phyloP scores from a whole-genome alignment of 2,888 invertebrate genomes.

The Mystacides longicornis region DNA sequence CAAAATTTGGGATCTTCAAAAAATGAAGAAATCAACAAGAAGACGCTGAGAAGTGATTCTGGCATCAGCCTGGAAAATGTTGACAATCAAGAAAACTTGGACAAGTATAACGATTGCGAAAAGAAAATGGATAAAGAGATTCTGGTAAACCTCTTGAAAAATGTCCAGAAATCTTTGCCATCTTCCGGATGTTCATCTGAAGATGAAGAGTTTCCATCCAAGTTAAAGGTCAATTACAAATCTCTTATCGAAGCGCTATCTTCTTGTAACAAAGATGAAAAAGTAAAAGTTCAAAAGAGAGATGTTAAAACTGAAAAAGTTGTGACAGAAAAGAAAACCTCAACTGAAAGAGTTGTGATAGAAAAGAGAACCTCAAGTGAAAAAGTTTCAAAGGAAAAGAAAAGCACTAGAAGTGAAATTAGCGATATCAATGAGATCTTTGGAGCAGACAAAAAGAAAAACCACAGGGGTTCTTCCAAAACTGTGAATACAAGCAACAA shows the following conservation, averaged over 20 bases:
- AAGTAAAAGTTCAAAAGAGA: too few species aligned
- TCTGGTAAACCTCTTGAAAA: constrained; percentile 4
- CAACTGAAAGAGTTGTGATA: background rate
- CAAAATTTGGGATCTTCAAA: background rate
- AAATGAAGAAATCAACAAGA: background rate
- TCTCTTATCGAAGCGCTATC: constrained; percentile 13
- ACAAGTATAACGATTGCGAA: constrained; percentile 1
- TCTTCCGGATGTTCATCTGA: constrained; percentile 12
- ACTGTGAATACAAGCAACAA: background rate
- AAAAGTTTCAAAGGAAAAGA: background rate
- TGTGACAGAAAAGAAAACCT: constrained; percentile 8
- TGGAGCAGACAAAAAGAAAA: background rate
- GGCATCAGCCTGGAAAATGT: background rate
- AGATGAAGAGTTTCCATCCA: background rate
- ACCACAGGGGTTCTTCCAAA: background rate
- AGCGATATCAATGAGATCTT: constrained; percentile 5
- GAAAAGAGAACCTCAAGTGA: background rate
- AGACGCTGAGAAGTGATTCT: background rate
- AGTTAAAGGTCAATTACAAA: constrained; percentile 7
- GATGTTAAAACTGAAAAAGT: too few species aligned
- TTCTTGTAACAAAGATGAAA: constrained; percentile 6
- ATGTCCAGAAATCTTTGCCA: background rate
- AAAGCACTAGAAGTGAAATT: constrained; percentile 1
- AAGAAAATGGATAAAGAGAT: constrained; percentile 5
- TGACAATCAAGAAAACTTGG: constrained; percentile 1